phyloP scores from a whole-genome alignment of 2,888 invertebrate genomes.

The Pachymerium ferrugineum region DNA sequence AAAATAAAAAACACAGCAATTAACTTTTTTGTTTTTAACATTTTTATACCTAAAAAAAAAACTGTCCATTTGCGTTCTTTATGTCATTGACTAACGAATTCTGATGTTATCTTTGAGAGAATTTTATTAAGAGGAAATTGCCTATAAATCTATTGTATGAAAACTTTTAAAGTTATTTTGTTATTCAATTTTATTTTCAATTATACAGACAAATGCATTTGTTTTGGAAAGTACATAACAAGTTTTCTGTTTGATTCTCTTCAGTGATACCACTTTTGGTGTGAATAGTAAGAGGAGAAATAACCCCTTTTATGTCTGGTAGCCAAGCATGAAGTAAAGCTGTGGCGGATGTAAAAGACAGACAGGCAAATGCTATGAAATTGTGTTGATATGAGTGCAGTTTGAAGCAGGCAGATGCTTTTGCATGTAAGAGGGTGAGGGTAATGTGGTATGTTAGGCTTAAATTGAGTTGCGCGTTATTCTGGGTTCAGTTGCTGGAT shows the following conservation, averaged over 20 bases:
- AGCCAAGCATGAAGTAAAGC: constrained; percentile 20
- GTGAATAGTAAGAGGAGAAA: neutral
- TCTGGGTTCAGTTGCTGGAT: neutral
- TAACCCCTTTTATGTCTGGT: constrained; percentile 1
- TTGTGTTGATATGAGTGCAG: constrained; percentile 25
- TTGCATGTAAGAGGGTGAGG: neutral
- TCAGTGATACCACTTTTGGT: neutral
- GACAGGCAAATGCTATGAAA: constrained; percentile 25
- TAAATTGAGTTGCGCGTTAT: constrained; percentile 7
- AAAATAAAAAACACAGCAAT: neutral
- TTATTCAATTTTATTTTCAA: too few species aligned
- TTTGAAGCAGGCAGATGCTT: constrained; percentile 20
- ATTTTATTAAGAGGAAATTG: constrained; percentile 10
- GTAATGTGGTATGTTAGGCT: constrained; percentile 7
- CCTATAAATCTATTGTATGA: neutral
- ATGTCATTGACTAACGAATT: neutral
- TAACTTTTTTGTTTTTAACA: neutral
- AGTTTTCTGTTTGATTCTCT: neutral
- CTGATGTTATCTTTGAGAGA: neutral
- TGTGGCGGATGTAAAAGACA: neutral
- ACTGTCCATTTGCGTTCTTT: neutral
- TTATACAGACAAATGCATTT: too few species aligned
- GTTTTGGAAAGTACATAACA: too few species aligned
- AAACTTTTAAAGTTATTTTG: too few species aligned
- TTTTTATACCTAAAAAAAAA: neutral